Evolutionary conservation across 1,140 invertebrate species (phyloP).

Genomic region (Harpegnathos saltator): DNA sequence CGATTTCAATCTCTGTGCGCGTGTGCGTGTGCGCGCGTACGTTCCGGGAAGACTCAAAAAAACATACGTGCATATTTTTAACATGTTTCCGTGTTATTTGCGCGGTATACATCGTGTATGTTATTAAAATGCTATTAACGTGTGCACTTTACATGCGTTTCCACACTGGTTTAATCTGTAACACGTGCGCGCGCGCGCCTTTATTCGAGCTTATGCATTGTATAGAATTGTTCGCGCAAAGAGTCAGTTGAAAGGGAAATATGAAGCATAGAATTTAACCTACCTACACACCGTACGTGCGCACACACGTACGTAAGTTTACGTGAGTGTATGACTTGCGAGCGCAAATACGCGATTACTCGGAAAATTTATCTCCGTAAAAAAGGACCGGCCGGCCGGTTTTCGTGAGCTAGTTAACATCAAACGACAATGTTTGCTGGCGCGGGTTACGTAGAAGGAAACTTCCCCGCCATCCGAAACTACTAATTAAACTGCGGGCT

Average conservation of each 20-base stretch:
- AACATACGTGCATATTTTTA: slow-evolving; percentile 7
- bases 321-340: too few species aligned
- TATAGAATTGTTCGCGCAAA: slow-evolving; percentile 25
- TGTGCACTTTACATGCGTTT: slow-evolving; percentile 25
- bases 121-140: slow-evolving; percentile 54
- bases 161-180: slow-evolving; percentile 13
- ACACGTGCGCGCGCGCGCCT: not conserved
- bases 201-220: slow-evolving; percentile 18
- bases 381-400: not conserved
- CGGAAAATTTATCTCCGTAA: slow-evolving; percentile 27
- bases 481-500: slow-evolving; percentile 52
- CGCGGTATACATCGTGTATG: not conserved
- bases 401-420: slow-evolving; percentile 31
- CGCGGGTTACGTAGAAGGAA: slow-evolving; percentile 33
- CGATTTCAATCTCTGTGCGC: too few species aligned
- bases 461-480: slow-evolving; percentile 28
- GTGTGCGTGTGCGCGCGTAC: not conserved
- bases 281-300: too few species aligned
- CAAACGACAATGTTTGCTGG: slow-evolving; percentile 36
- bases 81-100: slow-evolving; percentile 27
- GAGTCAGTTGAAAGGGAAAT: not conserved
- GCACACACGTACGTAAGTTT: too few species aligned
- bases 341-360: slow-evolving; percentile 2
- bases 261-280: slow-evolving; percentile 15
- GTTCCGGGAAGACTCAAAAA: not conserved